Conservation (phyloP, 2,888 invertebrate species). For the Caenorhabditis wallacei region DNA sequence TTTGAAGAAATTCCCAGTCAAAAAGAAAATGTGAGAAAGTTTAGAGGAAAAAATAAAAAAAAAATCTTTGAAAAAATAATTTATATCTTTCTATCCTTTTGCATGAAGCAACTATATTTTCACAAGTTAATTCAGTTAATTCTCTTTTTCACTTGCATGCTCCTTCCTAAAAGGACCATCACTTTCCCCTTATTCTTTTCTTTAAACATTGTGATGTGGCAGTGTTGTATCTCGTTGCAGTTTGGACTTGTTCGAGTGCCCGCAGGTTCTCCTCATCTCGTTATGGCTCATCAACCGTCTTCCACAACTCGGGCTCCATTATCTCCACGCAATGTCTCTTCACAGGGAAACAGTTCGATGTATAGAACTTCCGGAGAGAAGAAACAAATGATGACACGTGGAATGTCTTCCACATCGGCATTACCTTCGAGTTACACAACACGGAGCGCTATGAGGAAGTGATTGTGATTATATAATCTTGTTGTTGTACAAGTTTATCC, state of each 20-base stretch:
- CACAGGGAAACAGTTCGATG: neutral
- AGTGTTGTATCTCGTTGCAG: slow-evolving; percentile 54
- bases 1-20: no score
- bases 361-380: neutral
- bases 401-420: slow-evolving; percentile 12
- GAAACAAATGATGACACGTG: slow-evolving; percentile 12
- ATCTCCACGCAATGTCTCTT: slow-evolving; percentile 22
- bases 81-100: neutral
- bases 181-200: neutral
- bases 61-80: neutral
- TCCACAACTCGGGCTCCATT: slow-evolving; percentile 26
- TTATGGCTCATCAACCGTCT: slow-evolving; percentile 24
- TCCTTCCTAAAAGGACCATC: slow-evolving; percentile 39
- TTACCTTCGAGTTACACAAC: slow-evolving; percentile 23
- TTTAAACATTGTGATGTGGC: slow-evolving; percentile 36
- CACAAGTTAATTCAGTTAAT: slow-evolving; percentile 4
- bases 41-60: no score
- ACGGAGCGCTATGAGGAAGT: slow-evolving; percentile 29
- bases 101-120: slow-evolving; percentile 23
- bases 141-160: slow-evolving; percentile 34
- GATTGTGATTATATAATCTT: slow-evolving; percentile 2
- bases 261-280: slow-evolving; percentile 10
- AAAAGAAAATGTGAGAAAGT: no score
- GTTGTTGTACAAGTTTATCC: slow-evolving; percentile 21
- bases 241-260: slow-evolving; percentile 57